Percentiles rank a stretch among this genome's conserved stretches.
Conservation (phyloP, 2,888 invertebrate species). For the Yponomeuta evonymella region DNA sequence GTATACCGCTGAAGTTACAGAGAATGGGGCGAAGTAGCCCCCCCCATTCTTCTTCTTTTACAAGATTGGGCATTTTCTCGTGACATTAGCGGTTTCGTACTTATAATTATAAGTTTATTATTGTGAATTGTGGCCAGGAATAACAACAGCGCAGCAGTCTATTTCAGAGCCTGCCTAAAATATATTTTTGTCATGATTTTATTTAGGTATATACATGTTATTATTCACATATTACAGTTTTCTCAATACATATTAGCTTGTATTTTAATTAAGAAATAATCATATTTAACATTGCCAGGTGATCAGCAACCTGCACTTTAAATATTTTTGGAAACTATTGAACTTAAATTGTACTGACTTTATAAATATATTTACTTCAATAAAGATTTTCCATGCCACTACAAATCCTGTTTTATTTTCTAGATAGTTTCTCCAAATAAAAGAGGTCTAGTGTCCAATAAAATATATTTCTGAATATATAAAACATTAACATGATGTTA, state of each 20-base stretch:
- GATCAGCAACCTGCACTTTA: constrained; percentile 78
- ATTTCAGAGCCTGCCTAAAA: constrained; percentile 74
- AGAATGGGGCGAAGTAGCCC: constrained; percentile 46
- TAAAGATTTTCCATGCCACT: constrained; percentile 78
- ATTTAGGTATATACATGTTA: constrained; percentile 76
- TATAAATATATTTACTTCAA: constrained; percentile 79
- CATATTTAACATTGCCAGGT: constrained; percentile 78
- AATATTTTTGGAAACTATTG: constrained; percentile 78
- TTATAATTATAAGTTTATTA: constrained; percentile 66
- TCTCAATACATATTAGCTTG: constrained; percentile 74
- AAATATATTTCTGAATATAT: not conserved
- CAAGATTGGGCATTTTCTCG: constrained; percentile 55
- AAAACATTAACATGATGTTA: not conserved
- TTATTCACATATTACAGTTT: constrained; percentile 77
- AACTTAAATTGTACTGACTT: constrained; percentile 79
- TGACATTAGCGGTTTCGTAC: constrained; percentile 55
- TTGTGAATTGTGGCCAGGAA: constrained; percentile 72
- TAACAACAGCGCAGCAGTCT: constrained; percentile 71
- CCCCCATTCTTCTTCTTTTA: constrained; percentile 37
- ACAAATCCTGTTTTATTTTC: constrained; percentile 24
- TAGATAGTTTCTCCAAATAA: not conserved
- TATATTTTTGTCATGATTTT: constrained; percentile 77
- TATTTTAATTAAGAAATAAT: constrained; percentile 78
- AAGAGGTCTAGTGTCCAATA: constrained; percentile 1
- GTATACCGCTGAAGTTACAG: constrained; percentile 57